Evolutionary conservation across 2,888 invertebrate species (phyloP).

Genomic region (Dexiosoma caninum): DNA sequence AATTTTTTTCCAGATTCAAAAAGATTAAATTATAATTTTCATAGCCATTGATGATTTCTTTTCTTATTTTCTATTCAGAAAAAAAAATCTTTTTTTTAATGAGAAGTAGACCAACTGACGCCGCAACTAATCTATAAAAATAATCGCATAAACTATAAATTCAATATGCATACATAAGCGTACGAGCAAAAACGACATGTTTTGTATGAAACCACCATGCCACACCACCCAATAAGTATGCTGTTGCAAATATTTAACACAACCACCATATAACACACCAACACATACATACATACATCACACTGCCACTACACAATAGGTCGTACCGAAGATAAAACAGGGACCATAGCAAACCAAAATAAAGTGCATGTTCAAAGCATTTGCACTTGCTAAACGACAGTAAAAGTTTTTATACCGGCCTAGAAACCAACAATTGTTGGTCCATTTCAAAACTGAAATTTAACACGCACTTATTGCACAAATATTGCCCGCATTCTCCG

Average conservation of each 20-base stretch:
- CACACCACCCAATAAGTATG: constrained; percentile 50
- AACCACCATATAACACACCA: constrained; percentile 38
- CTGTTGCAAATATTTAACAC: constrained; percentile 48
- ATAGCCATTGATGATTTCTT: background rate
- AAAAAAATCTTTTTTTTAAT: constrained; percentile 37
- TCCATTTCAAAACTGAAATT: constrained; percentile 68
- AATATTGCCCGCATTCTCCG: constrained; percentile 57
- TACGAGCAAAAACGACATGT: constrained; percentile 51
- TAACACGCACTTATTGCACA: constrained; percentile 67
- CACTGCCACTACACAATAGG: too few relatives aligned
- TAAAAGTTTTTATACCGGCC: constrained; percentile 59
- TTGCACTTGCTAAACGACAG: constrained; percentile 72
- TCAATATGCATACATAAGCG: constrained; percentile 60
- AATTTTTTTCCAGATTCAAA: background rate
- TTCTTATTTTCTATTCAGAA: background rate
- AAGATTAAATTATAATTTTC: constrained; percentile 5
- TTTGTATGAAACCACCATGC: constrained; percentile 69
- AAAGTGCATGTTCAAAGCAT: constrained; percentile 62
- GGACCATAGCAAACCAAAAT: constrained; percentile 28
- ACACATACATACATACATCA: too few relatives aligned
- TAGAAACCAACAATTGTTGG: constrained; percentile 74
- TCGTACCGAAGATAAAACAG: constrained; percentile 8
- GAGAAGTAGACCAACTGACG: constrained; percentile 67
- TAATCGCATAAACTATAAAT: constrained; percentile 62
- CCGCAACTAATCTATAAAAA: constrained; percentile 56